Base-by-base conservation (phyloP, 2,113 vertebrate species). In the Pitta sordida region DNA sequence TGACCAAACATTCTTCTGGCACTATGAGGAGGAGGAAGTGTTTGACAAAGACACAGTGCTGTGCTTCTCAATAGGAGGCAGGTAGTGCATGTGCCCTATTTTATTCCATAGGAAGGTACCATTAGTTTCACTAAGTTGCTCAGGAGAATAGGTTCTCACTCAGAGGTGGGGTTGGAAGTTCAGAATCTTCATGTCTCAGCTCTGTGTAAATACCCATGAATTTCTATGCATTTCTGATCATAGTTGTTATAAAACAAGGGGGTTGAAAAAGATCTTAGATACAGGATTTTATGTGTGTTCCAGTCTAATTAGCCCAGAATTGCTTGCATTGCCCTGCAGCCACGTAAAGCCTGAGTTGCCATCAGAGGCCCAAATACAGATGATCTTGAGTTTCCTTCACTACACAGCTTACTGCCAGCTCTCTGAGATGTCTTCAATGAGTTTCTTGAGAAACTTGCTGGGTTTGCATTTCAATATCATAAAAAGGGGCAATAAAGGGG, bases 341-440 rank as follows among this genome's bases (percentile, higher is more conserved):
- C 13, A 11, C 8, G 21, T 51, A 51, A 24, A 62, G 16, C 24
- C 26, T 1, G 37, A 27, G 5, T 6, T 69, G 9, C 32, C 44
- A 44, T 37, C 59, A n/a, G 15, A 69, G 30, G n/a, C 15, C 30
- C 27, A 80, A 53, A 69, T 15, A 34, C 13, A 21, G 1, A 2
- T 39, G 74, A 17, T 41, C 15, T 44, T 85, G 46, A 55, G 27
- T 64, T 91, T 58, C n/a, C 8, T 46, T 71, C 34, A 30, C 22
- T 44, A 13, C 15, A 64, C 11, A 0, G 0, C 19, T 91, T 29
- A 6, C 11, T 3, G 3, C 3, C 39, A 71, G 13, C 23, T 84
- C 21, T n/a, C 36, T 62, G 32, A 73, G 20, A 37, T 53, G 2
- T 86, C 29, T 64, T 80, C 49, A 65, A 27, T 24, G 17, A 36